Conservation (phyloP, 37 sponge, comb jelly and placozoan genomes). For the Sycon ciliatum region DNA sequence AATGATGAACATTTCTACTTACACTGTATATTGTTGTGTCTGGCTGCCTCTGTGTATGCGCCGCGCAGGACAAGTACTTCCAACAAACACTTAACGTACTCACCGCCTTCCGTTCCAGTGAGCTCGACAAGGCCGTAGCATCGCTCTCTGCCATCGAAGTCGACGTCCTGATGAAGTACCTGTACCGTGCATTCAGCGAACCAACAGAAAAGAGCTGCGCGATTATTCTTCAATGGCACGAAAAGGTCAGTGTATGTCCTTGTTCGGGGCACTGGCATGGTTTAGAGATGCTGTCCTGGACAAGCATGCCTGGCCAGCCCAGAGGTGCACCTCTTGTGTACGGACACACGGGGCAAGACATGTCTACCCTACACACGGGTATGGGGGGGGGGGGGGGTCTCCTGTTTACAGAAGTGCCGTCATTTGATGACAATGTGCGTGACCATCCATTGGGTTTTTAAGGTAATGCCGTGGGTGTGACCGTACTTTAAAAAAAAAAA, state of each 20-base stretch:
- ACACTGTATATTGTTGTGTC: too few relatives aligned
- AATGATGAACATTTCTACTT: background rate
- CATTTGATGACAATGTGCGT: too few relatives aligned
- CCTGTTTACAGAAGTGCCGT: too few relatives aligned
- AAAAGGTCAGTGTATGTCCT: slow-evolving; percentile 49
- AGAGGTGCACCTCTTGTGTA: background rate
- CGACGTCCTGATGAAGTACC: slow-evolving; percentile 90
- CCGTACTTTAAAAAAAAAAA: too few relatives aligned
- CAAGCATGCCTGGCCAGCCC: background rate
- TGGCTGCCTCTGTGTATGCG: too few relatives aligned
- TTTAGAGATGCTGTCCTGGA: background rate
- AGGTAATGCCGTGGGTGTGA: too few relatives aligned
- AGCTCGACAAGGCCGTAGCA: slow-evolving; percentile 72
- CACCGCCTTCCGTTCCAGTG: slow-evolving; percentile 66
- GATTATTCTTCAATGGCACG: slow-evolving; percentile 87
- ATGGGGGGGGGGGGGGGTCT: too few relatives aligned
- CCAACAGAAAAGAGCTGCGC: slow-evolving; percentile 94
- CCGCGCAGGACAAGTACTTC: slow-evolving; percentile 67
- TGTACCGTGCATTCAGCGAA: slow-evolving; percentile 87
- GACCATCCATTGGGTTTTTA: too few relatives aligned
- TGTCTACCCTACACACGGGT: too few relatives aligned
- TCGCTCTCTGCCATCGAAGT: slow-evolving; percentile 51
- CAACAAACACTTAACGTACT: slow-evolving; percentile 75
- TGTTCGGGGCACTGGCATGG: too few relatives aligned
- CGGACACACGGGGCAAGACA: too few relatives aligned